Conservation (phyloP, 2,113 vertebrate species). For the Elephantulus edwardii region DNA sequence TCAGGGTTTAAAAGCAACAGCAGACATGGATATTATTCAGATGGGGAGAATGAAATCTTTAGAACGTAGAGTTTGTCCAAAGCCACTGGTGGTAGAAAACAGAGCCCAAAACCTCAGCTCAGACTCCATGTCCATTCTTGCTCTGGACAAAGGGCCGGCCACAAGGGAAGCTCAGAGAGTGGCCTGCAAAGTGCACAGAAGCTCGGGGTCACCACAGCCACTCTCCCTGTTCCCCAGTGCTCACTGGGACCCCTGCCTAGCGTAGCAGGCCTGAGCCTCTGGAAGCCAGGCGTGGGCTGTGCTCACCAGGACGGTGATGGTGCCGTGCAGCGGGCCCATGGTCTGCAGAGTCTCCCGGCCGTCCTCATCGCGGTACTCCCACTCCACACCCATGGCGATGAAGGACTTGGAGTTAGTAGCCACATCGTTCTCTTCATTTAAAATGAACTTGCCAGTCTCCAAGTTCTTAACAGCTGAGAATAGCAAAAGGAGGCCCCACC, state of each 20-base stretch:
- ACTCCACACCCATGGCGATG: constrained; percentile 95
- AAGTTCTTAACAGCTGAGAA: constrained; percentile 93
- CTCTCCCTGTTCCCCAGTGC: too few relatives aligned
- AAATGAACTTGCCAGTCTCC: constrained; percentile 91
- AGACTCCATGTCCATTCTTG: not conserved
- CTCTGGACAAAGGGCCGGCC: not conserved
- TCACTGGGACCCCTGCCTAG: rapidly evolving
- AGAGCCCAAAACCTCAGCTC: not conserved
- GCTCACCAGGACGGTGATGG: constrained; percentile 93
- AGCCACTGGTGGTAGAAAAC: rapidly evolving
- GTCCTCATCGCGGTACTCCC: constrained; percentile 95
- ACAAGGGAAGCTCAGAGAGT: rapidly evolving
- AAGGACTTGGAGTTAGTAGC: constrained; percentile 88
- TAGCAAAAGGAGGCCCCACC: not conserved
- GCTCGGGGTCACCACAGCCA: not conserved
- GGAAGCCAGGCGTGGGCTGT: not conserved
- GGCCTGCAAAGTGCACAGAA: not conserved
- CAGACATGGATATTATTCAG: not conserved
- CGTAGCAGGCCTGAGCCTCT: not conserved
- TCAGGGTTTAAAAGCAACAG: not conserved
- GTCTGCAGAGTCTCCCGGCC: constrained; percentile 94
- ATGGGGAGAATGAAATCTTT: not conserved
- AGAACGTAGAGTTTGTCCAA: too few relatives aligned
- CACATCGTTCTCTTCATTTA: constrained; percentile 91
- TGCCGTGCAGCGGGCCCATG: constrained; percentile 91